Evolutionary conservation across 1,140 invertebrate species (phyloP), one percentile per base, ranked within the genome.

Genomic region (Subanguina moxae): DNA sequence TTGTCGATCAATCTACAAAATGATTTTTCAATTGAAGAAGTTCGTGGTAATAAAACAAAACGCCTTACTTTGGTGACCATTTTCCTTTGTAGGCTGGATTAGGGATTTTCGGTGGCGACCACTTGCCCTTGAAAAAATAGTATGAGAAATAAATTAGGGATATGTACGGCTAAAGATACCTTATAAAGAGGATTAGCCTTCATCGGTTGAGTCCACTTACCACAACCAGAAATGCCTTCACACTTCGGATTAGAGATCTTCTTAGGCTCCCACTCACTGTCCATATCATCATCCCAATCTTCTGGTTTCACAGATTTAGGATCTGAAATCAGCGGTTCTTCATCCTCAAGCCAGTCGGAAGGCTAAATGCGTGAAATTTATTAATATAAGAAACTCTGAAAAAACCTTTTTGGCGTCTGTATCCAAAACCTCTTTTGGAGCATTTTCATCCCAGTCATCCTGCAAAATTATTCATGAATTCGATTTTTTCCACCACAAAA

Each of bases 181-280:
- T 85, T 85, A 59, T 81, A 79, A 7, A 64, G 45, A 15, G 73
- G 67, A 78, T 80, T 77, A 27, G 68, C 21, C 21, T 75, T 77
- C 45, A 70, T 68, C 25, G 71, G 71, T 38, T 58, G 48, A 21
- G 69, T 89, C 90, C 94, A 98, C 65, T 87, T 84, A 1, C 95
- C 95, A 86, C 95, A 98, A 1, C 95, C 94, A 3, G 89, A 86
- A 11, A 88, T 90, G 70, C 88, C 86, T 74, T 87, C 86, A 82
- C 93, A 97, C n/a, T 87, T 87, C 0, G 93, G 92, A 86, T 99
- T 98, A 68, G 89, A 87, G 32, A 97, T 89, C 62, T 93, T 85
- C 0, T 94, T 91, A 19, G 95, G 89, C 84, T 98, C 95, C 94
- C 94, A 98, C 83, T 92, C 90, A 0, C 95, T 95, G 85, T 98